phyloP scores from a whole-genome alignment of 2,797 vertebrate species.

The Phrynocephalus guinanensis region DNA sequence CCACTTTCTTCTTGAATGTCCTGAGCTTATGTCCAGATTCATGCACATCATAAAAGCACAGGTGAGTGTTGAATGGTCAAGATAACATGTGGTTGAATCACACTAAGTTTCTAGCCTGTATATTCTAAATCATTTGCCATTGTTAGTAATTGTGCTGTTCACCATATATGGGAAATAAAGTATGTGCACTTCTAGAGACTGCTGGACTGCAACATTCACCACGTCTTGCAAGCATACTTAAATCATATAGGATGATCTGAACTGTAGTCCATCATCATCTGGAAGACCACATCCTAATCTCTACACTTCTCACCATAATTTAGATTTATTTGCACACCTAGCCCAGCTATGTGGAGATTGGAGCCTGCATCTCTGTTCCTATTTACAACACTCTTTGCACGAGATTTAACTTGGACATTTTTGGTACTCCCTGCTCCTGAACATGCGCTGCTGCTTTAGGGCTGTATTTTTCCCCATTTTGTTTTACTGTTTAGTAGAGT shows the following conservation, averaged over 20 bases:
- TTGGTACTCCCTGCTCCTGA: background rate
- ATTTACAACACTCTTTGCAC: background rate
- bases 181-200: background rate
- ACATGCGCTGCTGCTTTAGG: too few relatives aligned
- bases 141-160: background rate
- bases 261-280: too few relatives aligned
- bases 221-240: background rate
- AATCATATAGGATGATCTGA: too few relatives aligned
- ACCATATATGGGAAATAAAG: background rate
- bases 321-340: background rate
- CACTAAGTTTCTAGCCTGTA: background rate
- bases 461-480: background rate
- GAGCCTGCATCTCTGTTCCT: background rate
- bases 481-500: background rate
- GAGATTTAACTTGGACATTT: background rate
- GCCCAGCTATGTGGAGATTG: background rate
- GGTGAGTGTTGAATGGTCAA: slow-evolving; percentile 76
- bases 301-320: background rate
- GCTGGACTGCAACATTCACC: background rate
- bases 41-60: slow-evolving; percentile 99
- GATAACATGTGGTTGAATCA: background rate
- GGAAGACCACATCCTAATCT: too few relatives aligned
- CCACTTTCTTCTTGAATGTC: slow-evolving; percentile 98
- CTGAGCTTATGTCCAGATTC: slow-evolving; percentile 98
- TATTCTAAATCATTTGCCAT: background rate